Evolutionary conservation across 2,888 invertebrate genomes (phyloP).

Genomic region (Oeneis ivallda): DNA sequence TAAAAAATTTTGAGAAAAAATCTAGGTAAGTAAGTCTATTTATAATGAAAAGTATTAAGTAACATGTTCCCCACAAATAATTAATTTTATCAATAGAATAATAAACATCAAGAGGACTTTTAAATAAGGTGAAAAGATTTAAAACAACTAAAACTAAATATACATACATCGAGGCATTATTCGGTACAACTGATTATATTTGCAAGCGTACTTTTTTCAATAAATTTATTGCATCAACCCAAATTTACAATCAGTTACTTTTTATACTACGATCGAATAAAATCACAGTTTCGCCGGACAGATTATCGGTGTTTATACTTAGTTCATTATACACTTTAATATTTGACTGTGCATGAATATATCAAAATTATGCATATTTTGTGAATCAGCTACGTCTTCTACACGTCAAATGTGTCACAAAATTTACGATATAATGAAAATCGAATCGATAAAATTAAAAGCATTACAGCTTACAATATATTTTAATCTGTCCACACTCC

Average conservation of each 20-base stretch:
- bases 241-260: constrained; percentile 53
- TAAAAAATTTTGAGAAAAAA: no score
- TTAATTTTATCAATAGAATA: constrained; percentile 38
- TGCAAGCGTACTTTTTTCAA: constrained; percentile 3
- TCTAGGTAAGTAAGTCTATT: neutral
- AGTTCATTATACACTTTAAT: constrained; percentile 18
- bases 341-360: neutral
- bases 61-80: constrained; percentile 20
- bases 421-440: no score
- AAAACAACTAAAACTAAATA: constrained; percentile 49
- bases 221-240: constrained; percentile 78
- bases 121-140: constrained; percentile 19
- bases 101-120: constrained; percentile 14
- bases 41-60: neutral
- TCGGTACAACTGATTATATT: constrained; percentile 13
- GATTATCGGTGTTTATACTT: constrained; percentile 23
- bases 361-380: no score
- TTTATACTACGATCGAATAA: constrained; percentile 27
- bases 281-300: constrained; percentile 50
- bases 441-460: no score
- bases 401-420: no score
- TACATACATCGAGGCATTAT: constrained; percentile 57
- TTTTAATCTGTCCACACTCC: no score
- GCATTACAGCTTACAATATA: no score
- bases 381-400: no score